Conservation (phyloP, 2,113 vertebrate species). For the Bagarius yarrelli region DNA sequence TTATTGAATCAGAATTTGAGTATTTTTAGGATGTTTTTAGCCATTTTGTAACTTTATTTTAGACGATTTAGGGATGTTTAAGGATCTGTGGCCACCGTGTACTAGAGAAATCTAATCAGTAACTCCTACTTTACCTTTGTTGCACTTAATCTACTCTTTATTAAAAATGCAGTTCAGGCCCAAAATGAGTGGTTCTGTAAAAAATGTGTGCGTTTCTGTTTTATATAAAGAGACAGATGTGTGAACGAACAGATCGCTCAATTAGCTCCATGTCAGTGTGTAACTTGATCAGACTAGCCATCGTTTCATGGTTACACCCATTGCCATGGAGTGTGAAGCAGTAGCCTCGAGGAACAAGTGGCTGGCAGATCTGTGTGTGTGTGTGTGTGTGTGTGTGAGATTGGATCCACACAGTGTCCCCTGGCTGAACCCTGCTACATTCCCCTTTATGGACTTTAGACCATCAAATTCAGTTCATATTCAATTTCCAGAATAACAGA, state of each 20-base stretch:
- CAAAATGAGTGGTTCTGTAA: not conserved
- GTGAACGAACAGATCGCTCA: not conserved
- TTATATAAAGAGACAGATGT: slow-evolving; percentile 16
- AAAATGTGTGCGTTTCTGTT: not conserved
- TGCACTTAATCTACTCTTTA: not conserved
- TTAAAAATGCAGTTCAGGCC: not conserved
- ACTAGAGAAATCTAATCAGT: not conserved
- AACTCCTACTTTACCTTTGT: not conserved
- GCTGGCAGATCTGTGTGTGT: slow-evolving; percentile 59
- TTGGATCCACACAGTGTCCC: slow-evolving; percentile 1
- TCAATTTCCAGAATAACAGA: not conserved
- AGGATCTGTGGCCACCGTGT: too few relatives aligned
- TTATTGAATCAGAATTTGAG: too few relatives aligned
- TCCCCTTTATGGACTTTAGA: slow-evolving; percentile 39
- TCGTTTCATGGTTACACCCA: slow-evolving; percentile 61
- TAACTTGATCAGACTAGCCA: slow-evolving; percentile 33
- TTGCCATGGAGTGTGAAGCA: slow-evolving; percentile 60
- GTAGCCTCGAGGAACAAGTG: slow-evolving; percentile 51
- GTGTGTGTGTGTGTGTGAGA: slow-evolving; percentile 27
- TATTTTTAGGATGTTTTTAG: too few relatives aligned
- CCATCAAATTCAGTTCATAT: not conserved
- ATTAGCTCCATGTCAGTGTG: slow-evolving; percentile 13
- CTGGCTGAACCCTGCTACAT: slow-evolving; percentile 22
- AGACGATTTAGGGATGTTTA: too few relatives aligned
- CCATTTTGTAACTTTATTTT: too few relatives aligned